Conservation (phyloP, 2,888 invertebrate genomes). For the Melangyna quadrimaculata region DNA sequence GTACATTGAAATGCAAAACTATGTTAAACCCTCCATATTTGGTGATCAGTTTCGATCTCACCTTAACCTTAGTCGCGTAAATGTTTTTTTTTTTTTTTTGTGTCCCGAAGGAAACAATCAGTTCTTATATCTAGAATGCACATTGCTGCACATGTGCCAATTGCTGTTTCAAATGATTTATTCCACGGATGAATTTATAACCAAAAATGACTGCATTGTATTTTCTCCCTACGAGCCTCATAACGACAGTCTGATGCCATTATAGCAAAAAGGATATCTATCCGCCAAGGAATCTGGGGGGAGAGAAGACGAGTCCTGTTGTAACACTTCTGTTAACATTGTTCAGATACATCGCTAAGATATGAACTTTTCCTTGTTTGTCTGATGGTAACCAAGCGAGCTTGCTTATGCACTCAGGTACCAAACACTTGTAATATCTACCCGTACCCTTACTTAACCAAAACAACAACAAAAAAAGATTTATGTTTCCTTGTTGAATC, state of each 20-base stretch:
- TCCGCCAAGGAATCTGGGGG: not conserved
- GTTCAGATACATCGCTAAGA: constrained; percentile 57
- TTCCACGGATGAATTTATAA: constrained; percentile 61
- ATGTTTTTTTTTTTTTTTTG: not conserved
- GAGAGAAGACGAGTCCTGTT: constrained; percentile 44
- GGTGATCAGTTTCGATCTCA: not conserved
- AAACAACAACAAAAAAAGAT: constrained; percentile 12
- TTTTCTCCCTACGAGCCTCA: not conserved
- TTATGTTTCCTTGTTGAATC: constrained; percentile 48
- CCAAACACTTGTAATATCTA: constrained; percentile 44
- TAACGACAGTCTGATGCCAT: not conserved
- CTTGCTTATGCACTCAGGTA: not conserved
- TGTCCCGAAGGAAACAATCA: not conserved
- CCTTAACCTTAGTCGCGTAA: not conserved
- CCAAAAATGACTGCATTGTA: constrained; percentile 55
- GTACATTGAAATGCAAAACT: constrained; percentile 16
- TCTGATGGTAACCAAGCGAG: not conserved
- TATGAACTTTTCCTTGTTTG: constrained; percentile 55
- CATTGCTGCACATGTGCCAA: not conserved
- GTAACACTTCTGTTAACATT: constrained; percentile 66
- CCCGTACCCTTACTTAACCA: constrained; percentile 31
- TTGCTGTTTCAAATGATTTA: constrained; percentile 49
- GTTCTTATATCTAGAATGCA: constrained; percentile 4
- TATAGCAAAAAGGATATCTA: constrained; percentile 30
- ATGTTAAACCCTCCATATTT: constrained; percentile 1